Evolutionary conservation across 2,113 vertebrate genomes (phyloP).

Genomic region (Apodemus speciosus): DNA sequence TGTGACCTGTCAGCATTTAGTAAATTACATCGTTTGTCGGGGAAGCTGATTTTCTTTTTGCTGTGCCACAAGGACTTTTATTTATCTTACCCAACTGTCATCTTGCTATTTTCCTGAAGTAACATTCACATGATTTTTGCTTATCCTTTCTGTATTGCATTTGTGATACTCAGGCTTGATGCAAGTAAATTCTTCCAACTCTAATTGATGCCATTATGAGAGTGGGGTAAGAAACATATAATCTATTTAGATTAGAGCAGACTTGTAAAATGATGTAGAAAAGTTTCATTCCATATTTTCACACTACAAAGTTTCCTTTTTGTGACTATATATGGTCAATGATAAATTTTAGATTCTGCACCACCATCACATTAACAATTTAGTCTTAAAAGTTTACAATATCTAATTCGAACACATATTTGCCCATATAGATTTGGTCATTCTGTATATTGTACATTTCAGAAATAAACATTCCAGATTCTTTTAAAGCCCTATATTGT

Average conservation of each 20-base stretch:
- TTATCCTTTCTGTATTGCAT: neutral
- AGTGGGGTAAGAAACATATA: neutral
- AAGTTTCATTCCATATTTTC: constrained; percentile 7
- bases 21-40: neutral
- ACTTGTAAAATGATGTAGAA: neutral
- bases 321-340: neutral
- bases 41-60: neutral
- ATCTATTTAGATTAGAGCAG: neutral
- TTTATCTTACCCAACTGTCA: neutral
- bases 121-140: constrained; percentile 1
- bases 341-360: neutral
- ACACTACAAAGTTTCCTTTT: neutral
- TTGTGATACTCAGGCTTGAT: neutral
- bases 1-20: neutral
- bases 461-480: neutral
- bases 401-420: neutral
- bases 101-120: constrained; percentile 22
- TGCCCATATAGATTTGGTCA: neutral
- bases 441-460: neutral
- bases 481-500: neutral
- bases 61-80: neutral
- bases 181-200: neutral
- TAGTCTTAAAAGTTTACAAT: neutral
- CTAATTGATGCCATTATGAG: neutral
- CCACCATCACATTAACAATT: neutral